Percentiles rank a stretch among this genome's conserved stretches.
These are phyloP conservation scores for Melanerpes aurifrons DNA, from an alignment of 2,113 vertebrate species.

Conservation along the genomic window DNA sequence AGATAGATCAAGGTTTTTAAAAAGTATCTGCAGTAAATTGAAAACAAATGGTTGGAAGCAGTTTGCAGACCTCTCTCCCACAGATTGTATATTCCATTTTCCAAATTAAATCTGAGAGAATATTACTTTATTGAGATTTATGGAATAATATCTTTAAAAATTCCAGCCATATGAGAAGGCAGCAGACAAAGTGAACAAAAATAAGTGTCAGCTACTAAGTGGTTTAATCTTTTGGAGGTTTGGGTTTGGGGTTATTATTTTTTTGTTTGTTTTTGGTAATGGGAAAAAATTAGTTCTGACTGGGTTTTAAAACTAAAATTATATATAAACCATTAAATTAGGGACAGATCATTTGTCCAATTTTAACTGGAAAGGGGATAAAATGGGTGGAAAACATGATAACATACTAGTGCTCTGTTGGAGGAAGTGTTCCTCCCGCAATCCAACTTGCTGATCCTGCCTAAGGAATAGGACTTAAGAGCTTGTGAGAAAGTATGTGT, in stretches of 20 bases:
- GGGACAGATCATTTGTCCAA: constrained; percentile 30
- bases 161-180: constrained; percentile 64
- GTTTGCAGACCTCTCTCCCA: constrained; percentile 68
- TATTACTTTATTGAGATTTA: constrained; percentile 78
- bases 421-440: constrained; percentile 49
- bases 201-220: constrained; percentile 60
- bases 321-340: constrained; percentile 46
- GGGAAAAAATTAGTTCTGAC: constrained; percentile 52
- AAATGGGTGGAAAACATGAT: constrained; percentile 64
- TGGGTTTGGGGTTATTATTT: neutral
- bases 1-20: constrained; percentile 56
- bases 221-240: constrained; percentile 36
- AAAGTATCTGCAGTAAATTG: constrained; percentile 63
- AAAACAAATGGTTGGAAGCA: constrained; percentile 67
- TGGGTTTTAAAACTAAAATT: constrained; percentile 54
- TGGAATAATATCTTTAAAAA: constrained; percentile 70
- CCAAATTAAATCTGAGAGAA: constrained; percentile 76
- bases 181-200: constrained; percentile 62
- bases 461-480: constrained; percentile 40
- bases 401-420: neutral
- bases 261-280: constrained; percentile 5
- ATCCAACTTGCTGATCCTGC: constrained; percentile 31
- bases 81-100: constrained; percentile 75
- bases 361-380: constrained; percentile 49
- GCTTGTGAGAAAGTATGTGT: constrained; percentile 42